Percentiles rank a stretch among this genome's conserved stretches.
phyloP scores from a whole-genome alignment of 2,797 vertebrate species.

The Monodelphis domestica region DNA sequence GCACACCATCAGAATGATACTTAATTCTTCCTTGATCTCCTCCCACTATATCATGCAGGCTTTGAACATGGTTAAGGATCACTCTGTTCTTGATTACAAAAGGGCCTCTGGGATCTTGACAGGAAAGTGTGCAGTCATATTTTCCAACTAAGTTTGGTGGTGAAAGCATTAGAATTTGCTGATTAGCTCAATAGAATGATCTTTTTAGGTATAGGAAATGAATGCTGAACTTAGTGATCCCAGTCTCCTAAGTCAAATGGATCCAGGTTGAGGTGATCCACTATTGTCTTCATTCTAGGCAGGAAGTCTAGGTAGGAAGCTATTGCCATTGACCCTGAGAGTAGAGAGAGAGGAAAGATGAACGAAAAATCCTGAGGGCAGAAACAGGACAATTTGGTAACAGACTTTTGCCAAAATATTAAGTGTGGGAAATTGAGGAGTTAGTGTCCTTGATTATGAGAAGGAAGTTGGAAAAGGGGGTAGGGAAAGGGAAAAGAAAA shows the following conservation, averaged over 20 bases:
- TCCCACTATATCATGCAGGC: constrained; percentile 8
- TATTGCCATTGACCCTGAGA: background rate
- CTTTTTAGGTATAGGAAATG: background rate
- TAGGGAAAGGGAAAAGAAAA: background rate
- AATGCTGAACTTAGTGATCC: background rate
- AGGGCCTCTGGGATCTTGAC: constrained; percentile 11
- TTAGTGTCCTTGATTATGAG: background rate
- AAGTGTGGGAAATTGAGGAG: background rate
- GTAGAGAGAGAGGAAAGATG: background rate
- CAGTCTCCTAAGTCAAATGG: background rate
- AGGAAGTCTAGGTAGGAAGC: background rate
- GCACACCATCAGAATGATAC: constrained; percentile 16
- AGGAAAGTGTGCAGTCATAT: background rate
- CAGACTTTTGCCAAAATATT: background rate
- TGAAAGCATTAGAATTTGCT: background rate
- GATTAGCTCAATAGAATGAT: background rate
- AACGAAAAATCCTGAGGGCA: background rate
- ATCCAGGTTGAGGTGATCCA: background rate
- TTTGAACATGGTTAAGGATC: constrained; percentile 26
- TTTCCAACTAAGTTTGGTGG: constrained; percentile 1
- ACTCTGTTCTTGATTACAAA: constrained; percentile 41
- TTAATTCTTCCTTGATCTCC: constrained; percentile 62
- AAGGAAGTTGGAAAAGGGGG: background rate
- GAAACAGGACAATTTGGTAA: background rate
- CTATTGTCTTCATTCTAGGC: background rate